These are phyloP conservation scores for Cryptotermes secundus DNA, from an alignment of 1,140 invertebrate species.

Conservation along the genomic window DNA sequence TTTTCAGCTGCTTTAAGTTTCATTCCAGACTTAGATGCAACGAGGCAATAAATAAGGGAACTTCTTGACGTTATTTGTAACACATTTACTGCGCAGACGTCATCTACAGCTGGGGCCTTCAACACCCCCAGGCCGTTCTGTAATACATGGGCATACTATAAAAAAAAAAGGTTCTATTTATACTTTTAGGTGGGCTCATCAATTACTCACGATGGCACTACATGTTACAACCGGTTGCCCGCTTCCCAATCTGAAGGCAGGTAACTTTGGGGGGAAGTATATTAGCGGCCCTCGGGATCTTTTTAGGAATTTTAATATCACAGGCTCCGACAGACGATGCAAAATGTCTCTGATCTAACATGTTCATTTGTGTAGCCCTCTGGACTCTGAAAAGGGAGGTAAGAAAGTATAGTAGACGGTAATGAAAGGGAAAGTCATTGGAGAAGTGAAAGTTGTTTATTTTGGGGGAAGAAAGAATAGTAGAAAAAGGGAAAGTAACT, in stretches of 20 bases:
- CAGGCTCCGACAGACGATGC: background rate
- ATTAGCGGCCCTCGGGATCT: background rate
- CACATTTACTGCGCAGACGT: background rate
- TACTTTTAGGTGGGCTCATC: background rate
- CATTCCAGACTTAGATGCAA: background rate
- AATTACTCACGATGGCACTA: background rate
- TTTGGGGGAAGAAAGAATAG: too few relatives aligned
- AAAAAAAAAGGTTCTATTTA: background rate
- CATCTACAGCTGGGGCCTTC: background rate
- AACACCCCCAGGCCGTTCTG: background rate
- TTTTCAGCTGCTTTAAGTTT: background rate
- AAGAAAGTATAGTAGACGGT: too few relatives aligned
- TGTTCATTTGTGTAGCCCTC: too few relatives aligned
- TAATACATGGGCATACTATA: background rate
- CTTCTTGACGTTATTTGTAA: background rate
- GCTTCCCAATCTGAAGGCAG: background rate
- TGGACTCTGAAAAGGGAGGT: too few relatives aligned
- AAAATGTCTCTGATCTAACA: too few relatives aligned
- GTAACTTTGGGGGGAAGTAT: background rate
- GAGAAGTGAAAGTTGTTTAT: too few relatives aligned
- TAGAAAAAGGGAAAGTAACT: too few relatives aligned
- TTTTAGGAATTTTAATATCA: background rate
- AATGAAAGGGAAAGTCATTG: too few relatives aligned
- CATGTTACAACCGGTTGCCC: background rate
- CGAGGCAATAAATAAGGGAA: background rate